Percentiles rank a stretch among this genome's conserved stretches.
Conservation (phyloP, 2,888 invertebrate genomes). For the Dicyrtomina minuta region DNA sequence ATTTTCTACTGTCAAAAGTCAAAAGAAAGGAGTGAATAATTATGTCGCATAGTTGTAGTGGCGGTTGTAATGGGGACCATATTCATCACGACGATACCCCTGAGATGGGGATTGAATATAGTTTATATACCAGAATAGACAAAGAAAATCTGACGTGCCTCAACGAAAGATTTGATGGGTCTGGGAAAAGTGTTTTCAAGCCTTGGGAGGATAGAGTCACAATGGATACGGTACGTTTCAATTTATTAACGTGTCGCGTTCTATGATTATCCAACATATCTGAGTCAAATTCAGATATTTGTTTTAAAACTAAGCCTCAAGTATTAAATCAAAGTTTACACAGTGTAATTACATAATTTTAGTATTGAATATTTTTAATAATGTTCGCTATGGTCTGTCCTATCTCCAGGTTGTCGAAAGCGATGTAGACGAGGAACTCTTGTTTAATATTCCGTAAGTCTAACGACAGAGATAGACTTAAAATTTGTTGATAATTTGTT, state of each 20-base stretch:
- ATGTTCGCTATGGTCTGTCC: constrained; percentile 46
- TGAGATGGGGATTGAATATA: constrained; percentile 76
- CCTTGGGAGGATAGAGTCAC: constrained; percentile 84
- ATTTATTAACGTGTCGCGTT: not conserved
- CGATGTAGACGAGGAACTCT: constrained; percentile 91
- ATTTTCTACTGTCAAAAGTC: too few relatives aligned
- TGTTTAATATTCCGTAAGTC: constrained; percentile 88
- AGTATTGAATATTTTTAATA: not conserved
- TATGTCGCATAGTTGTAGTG: constrained; percentile 63
- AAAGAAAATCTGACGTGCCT: constrained; percentile 82
- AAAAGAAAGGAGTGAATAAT: constrained; percentile 55
- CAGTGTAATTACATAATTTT: not conserved
- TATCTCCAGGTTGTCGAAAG: constrained; percentile 83
- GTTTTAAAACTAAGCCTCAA: not conserved
- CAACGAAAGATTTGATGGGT: constrained; percentile 83
- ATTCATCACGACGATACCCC: constrained; percentile 64
- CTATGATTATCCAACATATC: not conserved
- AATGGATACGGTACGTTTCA: constrained; percentile 66
- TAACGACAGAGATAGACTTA: constrained; percentile 11
- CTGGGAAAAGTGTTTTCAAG: constrained; percentile 87
- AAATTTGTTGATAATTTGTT: constrained; percentile 21
- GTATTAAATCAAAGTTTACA: not conserved
- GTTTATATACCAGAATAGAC: constrained; percentile 86
- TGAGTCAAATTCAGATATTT: not conserved
- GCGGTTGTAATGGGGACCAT: constrained; percentile 65